These are phyloP conservation scores for Drosophila nr. medialis DNA, from an alignment of 2,888 invertebrate species.

Conservation along the genomic window DNA sequence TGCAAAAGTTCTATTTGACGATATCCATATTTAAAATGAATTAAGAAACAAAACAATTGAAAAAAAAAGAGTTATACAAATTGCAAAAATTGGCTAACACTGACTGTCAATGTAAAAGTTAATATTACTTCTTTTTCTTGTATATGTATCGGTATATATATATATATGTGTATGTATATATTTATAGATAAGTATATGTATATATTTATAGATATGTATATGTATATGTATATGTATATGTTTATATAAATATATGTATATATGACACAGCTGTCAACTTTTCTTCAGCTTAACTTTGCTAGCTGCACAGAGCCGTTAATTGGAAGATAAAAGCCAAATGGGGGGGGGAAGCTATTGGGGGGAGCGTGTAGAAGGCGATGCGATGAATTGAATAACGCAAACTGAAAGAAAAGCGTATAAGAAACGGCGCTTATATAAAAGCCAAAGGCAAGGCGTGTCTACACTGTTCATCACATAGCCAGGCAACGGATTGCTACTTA, in stretches of 20 bases:
- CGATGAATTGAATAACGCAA: not conserved
- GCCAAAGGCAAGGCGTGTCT: slow-evolving; percentile 39
- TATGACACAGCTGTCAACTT: slow-evolving; percentile 32
- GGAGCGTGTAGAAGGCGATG: not conserved
- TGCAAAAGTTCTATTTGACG: not conserved
- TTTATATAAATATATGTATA: not conserved
- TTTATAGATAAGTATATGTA: not conserved
- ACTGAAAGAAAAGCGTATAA: slow-evolving; percentile 4
- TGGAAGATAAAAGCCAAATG: slow-evolving; percentile 60
- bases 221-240: not conserved
- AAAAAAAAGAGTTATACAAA: not conserved
- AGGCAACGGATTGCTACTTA: slow-evolving; percentile 71
- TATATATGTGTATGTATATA: not conserved
- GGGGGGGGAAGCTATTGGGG: slow-evolving; percentile 11
- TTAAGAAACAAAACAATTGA: not conserved
- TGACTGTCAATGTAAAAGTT: not conserved
- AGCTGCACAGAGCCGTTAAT: slow-evolving; percentile 59
- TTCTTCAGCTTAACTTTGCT: slow-evolving; percentile 39
- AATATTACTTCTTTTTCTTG: not conserved
- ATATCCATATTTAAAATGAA: not conserved
- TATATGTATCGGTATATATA: not conserved
- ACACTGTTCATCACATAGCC: slow-evolving; percentile 64
- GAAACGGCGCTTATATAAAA: slow-evolving; percentile 44
- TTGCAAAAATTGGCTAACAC: not conserved
- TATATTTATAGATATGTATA: not conserved